Percentiles rank a stretch among this genome's conserved stretches.
Conservation (phyloP, 2,113 vertebrate species). For the Chaetorhynchus papuensis region DNA sequence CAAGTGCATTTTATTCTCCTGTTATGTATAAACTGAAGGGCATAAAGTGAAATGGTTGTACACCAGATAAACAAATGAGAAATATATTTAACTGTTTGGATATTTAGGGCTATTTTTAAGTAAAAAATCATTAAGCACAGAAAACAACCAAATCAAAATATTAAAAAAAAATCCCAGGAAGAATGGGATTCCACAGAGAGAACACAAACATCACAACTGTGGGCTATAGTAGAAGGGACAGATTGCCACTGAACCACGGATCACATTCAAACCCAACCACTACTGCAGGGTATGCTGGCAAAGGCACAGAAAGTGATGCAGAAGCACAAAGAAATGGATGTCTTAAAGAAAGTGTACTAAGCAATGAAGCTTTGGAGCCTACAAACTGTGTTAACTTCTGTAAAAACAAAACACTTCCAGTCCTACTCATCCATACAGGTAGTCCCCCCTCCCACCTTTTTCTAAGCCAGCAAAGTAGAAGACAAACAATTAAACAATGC, state of each 20-base stretch:
- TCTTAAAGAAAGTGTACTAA: background rate
- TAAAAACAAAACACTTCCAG: background rate
- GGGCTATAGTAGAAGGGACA: fast-evolving
- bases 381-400: fast-evolving
- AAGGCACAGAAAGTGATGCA: background rate
- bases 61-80: background rate
- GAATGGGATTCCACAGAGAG: background rate
- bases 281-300: background rate
- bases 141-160: background rate
- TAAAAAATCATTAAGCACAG: background rate
- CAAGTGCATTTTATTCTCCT: background rate
- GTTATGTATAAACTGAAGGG: background rate
- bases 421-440: background rate
- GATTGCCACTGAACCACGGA: background rate
- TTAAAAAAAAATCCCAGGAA: background rate
- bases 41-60: background rate
- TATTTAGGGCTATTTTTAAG: background rate
- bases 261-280: background rate
- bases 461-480: background rate
- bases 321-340: background rate
- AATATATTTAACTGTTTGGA: background rate
- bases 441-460: background rate
- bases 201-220: background rate
- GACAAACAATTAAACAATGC: background rate
- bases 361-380: background rate